phyloP scores from a whole-genome alignment of 1,140 invertebrate species.

The Apis dorsata region DNA sequence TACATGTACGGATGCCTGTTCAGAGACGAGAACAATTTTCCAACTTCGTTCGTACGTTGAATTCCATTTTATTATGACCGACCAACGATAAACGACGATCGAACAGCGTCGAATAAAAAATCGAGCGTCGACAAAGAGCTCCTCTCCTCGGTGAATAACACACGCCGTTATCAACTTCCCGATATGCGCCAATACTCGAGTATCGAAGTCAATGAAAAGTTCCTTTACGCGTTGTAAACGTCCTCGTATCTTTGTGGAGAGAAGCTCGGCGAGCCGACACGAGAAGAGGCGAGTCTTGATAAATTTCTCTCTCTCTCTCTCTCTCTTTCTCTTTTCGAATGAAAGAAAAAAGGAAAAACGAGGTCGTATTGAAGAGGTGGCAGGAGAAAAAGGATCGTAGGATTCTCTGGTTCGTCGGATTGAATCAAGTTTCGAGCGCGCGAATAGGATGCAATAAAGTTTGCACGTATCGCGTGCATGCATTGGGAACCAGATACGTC shows the following conservation, averaged over 20 bases:
- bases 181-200: neutral
- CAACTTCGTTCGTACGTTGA: too few relatives aligned
- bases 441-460: slow-evolving; percentile 24
- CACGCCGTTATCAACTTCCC: slow-evolving; percentile 29
- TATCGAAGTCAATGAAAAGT: slow-evolving; percentile 18
- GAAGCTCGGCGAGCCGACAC: neutral
- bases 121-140: neutral
- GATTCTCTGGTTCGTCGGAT: neutral
- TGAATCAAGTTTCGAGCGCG: slow-evolving; percentile 14
- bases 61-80: neutral
- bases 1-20: too few relatives aligned
- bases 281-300: neutral
- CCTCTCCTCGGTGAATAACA: neutral
- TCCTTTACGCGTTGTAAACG: neutral
- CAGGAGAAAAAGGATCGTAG: neutral
- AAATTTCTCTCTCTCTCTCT: neutral
- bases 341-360: neutral
- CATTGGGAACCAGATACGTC: slow-evolving; percentile 43
- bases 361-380: neutral
- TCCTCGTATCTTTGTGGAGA: neutral
- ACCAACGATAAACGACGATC: slow-evolving; percentile 7
- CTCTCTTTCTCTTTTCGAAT: neutral
- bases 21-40: too few relatives aligned
- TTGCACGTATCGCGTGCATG: slow-evolving; percentile 10
- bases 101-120: neutral